Percentiles rank a stretch among this genome's conserved stretches.
phyloP scores from a whole-genome alignment of 2,888 invertebrate genomes.

The Stratiomys singularior region DNA sequence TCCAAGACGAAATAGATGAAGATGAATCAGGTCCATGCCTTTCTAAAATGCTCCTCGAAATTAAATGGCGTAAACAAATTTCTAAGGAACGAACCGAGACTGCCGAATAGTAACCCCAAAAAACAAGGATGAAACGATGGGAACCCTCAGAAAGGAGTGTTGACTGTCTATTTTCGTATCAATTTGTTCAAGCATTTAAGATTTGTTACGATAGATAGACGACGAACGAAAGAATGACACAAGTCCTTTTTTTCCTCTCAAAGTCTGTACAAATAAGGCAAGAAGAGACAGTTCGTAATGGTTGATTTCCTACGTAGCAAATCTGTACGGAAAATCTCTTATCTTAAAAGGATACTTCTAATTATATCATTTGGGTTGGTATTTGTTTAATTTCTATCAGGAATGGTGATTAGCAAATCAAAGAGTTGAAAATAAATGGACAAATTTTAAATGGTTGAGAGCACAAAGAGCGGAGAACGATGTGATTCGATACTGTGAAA shows the following conservation, averaged over 20 bases:
- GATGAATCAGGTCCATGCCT: background rate
- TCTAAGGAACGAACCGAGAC: slow-evolving; percentile 3
- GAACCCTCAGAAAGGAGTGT: background rate
- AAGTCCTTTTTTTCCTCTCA: slow-evolving; percentile 8
- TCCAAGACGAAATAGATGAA: too few relatives aligned
- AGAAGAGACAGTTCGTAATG: background rate
- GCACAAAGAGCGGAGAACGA: too few relatives aligned
- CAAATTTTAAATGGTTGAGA: too few relatives aligned
- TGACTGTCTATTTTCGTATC: slow-evolving; percentile 34
- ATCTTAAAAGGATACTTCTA: slow-evolving; percentile 35
- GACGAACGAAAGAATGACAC: background rate
- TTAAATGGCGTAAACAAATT: slow-evolving; percentile 46
- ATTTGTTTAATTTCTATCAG: slow-evolving; percentile 21
- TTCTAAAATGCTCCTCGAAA: slow-evolving; percentile 15
- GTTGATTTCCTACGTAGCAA: slow-evolving; percentile 31
- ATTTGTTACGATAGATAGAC: slow-evolving; percentile 2
- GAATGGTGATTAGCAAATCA: too few relatives aligned
- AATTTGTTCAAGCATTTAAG: slow-evolving; percentile 33
- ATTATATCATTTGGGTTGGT: slow-evolving; percentile 34
- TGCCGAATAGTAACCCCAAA: background rate
- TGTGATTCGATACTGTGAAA: too few relatives aligned
- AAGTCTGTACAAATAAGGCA: background rate
- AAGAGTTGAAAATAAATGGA: too few relatives aligned
- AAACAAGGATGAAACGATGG: background rate
- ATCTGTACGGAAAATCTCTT: slow-evolving; percentile 6